Base-by-base conservation (phyloP, 2,113 vertebrate species). In the Pseudopipra pipra region DNA sequence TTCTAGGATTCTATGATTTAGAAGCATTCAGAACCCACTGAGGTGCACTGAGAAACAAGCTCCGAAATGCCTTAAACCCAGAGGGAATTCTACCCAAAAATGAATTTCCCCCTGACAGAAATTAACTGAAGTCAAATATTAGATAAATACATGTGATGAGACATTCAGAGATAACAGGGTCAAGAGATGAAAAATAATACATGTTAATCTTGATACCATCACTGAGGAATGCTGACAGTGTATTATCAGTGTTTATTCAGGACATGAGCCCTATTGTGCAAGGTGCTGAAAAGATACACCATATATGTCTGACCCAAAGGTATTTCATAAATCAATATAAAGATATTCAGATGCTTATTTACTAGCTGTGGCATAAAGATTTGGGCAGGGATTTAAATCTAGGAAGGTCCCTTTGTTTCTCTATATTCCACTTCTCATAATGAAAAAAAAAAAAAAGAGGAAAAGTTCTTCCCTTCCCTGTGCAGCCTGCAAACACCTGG, bases 121-220 rank as follows among this genome's bases (percentile, higher is more conserved):
- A 86, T 92, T 75, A 72, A 62, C 24, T 81, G 35, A 74, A 86
- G 46, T 55, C 14, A 84, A 83, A 80, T 80, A 91, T 74, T 91
- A 74, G 56, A 90, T 74, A 77, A 90, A 90, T 84, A 39, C 3
- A 7, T 67, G 30, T 63, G 83, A 93, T 80, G 61, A 78, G 62
- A 75, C 65, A 27, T 66, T 81, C 41, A 82, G 25, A 87, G 56
- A 68, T 81, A 90, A 81, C 25, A 12, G 6, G 41, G 79, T 84
- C 79, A 86, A 65, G 72, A 81, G 70, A 44, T 61, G 56, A 93
- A 90, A 93, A 93, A 75, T 81, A 92, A 90, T 89, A 47, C 73
- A 65, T 1, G 0, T 84, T 63, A 77, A 90, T 56, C 61, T 71
- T 12, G 6, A 77, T 81, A 63, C 15, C 61, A 61, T 71, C 73